Conservation (phyloP, 2,888 invertebrate genomes). For the Eilema caniola region DNA sequence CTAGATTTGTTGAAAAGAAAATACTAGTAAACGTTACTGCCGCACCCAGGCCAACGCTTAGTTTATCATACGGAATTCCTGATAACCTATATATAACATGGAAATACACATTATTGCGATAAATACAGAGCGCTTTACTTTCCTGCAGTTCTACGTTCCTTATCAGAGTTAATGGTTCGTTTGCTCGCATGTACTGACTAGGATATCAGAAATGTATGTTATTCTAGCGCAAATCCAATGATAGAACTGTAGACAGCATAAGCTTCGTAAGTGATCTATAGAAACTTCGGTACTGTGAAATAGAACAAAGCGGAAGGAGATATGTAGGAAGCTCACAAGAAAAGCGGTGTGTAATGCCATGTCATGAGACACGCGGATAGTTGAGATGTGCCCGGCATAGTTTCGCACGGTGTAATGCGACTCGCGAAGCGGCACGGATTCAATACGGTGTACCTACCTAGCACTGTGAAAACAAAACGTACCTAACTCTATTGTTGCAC, state of each 20-base stretch:
- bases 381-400: slow-evolving; percentile 63
- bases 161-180: slow-evolving; percentile 57
- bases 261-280: not conserved
- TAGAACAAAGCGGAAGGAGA: slow-evolving; percentile 37
- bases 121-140: slow-evolving; percentile 73
- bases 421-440: slow-evolving; percentile 59
- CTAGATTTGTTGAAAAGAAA: slow-evolving; percentile 54
- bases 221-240: slow-evolving; percentile 11
- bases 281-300: slow-evolving; percentile 12
- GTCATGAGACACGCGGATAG: slow-evolving; percentile 33
- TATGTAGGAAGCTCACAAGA: slow-evolving; percentile 24
- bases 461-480: slow-evolving; percentile 49
- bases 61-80: slow-evolving; percentile 82
- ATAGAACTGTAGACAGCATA: not conserved
- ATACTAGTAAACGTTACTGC: slow-evolving; percentile 40
- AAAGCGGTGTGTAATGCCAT: slow-evolving; percentile 45
- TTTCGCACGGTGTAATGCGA: slow-evolving; percentile 80
- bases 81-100: slow-evolving; percentile 85
- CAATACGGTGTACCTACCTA: slow-evolving; percentile 33
- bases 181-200: slow-evolving; percentile 48
- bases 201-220: slow-evolving; percentile 33
- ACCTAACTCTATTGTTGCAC: slow-evolving; percentile 34
- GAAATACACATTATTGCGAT: slow-evolving; percentile 77
- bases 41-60: slow-evolving; percentile 64
- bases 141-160: slow-evolving; percentile 67